Evolutionary conservation across 2,888 invertebrate genomes (phyloP), one percentile per base, ranked within the genome.

Genomic region (Branchinecta sandiegonensis): DNA sequence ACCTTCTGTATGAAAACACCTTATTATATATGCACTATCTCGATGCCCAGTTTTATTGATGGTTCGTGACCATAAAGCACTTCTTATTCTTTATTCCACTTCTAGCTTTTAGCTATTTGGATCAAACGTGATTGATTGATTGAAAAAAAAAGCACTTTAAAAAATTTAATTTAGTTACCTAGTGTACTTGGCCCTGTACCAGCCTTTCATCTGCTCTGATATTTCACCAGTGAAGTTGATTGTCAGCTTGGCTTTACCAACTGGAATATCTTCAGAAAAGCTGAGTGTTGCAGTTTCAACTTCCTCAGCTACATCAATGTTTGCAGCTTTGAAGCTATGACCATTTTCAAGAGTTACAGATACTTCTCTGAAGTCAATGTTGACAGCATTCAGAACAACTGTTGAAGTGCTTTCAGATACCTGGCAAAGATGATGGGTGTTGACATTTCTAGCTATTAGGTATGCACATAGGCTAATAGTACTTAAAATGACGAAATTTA

Each of bases 191-290:
- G 90, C 92, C 67, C 93, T 85, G 79, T 94, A 95, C 72, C 94
- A 86, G n/a, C 95, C 94, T 78, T 89, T 90, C 89, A 94, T 90
- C 78, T 90, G 90, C 76, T 94, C 91, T 77, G 91, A 92, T 68
- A 95, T 83, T 76, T 86, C 86, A 10, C 94, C 94, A n/a, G 83
- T 84, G 77, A 92, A 95, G 71, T 83, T 82, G 74, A 94, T 81
- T 70, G 79, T 78, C 68, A 94, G 78, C n/a, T 70, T 71, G 9
- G 75, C 77, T 1, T 81, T 80, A 46, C 86, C 85, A 14, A 78
- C 76, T 0, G 81, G 78, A 50, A 92, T 76, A 14, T 80, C 76
- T 69, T 85, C 79, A 9, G 81, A 79, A 75, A 91, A 90, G 48
- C 79, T 75, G 71, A 91, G 79, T 6, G 83, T 83, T 3, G 83